Evolutionary conservation across 2,797 vertebrate species (phyloP), one percentile per base, ranked within the genome.

Genomic region (Rousettus madagascariensis): DNA sequence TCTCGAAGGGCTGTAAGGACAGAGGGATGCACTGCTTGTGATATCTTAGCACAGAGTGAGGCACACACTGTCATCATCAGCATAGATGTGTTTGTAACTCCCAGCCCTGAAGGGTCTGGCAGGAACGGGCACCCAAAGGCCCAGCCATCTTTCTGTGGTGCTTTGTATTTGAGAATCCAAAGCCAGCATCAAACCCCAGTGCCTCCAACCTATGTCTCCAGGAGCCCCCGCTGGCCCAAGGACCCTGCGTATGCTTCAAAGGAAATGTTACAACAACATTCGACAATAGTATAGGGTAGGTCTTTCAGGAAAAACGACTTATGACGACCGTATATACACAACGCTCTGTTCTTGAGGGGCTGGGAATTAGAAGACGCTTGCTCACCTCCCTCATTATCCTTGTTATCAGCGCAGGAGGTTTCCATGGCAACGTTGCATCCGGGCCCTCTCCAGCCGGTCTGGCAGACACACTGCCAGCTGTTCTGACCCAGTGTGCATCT

Each of bases 351-450:
- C 97, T 97, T 92, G 71, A 88, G 97, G 98, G 97, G 97, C 96
- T 26, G 97, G 96, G 97, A 97, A 97, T 66, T 61, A 93, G 91
- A 98, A 98, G 98, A 97, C 53, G 46, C 98, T 86, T 53, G 97
- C 99, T 99, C 98, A 99, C 99, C 99, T 99, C 99, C 99, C 99
- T 99, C 99, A 86, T 99, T 99, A 98, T 99, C 99, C 99, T 99
- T 99, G 99, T 98, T 99, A 99, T 99, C 99, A 24, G 99, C 99
- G 30, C 99, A 99, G 98, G 99, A 99, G 57, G 99, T 99, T 98
- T 99, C 99, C 99, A 99, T 99, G 98, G 99, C 99, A 97, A 99
- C 99, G 86, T 98, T 99, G 99, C 99, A 99, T 97, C 99, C 99
- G 22, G 99, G 99, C 71, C 99, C 99, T 98, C 99, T 99, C 99